These are phyloP conservation scores for Drosophila insularis DNA, from an alignment of 1,140 invertebrate genomes.

Conservation along the genomic window DNA sequence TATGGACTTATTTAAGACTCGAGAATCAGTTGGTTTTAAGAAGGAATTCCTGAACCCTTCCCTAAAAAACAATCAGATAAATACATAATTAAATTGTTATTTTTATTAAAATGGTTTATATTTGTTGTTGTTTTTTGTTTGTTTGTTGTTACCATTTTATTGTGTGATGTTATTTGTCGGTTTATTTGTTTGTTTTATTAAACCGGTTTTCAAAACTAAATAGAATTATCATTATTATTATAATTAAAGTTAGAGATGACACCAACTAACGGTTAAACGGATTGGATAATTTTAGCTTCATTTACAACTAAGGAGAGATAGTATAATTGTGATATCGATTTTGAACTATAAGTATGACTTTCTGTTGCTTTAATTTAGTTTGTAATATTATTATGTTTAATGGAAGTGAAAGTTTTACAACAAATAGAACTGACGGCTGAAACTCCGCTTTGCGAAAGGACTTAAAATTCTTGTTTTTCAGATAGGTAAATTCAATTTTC, in stretches of 20 bases:
- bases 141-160: conserved; percentile 17
- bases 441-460: neutral
- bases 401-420: conserved; percentile 5
- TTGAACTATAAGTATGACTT: neutral
- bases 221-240: neutral
- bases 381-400: neutral
- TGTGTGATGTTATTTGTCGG: conserved; percentile 6
- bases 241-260: conserved; percentile 7
- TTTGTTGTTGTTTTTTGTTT: conserved; percentile 12
- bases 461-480: neutral
- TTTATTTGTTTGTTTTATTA: neutral
- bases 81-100: conserved; percentile 62
- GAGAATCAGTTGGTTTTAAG: too few species aligned
- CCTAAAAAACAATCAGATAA: too few species aligned
- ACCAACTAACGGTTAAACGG: conserved; percentile 7
- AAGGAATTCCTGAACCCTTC: too few species aligned
- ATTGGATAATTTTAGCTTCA: neutral
- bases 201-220: neutral
- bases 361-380: neutral
- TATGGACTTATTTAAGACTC: too few species aligned
- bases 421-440: neutral
- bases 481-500: conserved; percentile 13
- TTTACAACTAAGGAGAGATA: neutral
- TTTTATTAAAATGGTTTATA: conserved; percentile 69
- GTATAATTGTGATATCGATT: neutral